phyloP scores from a whole-genome alignment of 2,888 invertebrate species.

The Buathra laborator region DNA sequence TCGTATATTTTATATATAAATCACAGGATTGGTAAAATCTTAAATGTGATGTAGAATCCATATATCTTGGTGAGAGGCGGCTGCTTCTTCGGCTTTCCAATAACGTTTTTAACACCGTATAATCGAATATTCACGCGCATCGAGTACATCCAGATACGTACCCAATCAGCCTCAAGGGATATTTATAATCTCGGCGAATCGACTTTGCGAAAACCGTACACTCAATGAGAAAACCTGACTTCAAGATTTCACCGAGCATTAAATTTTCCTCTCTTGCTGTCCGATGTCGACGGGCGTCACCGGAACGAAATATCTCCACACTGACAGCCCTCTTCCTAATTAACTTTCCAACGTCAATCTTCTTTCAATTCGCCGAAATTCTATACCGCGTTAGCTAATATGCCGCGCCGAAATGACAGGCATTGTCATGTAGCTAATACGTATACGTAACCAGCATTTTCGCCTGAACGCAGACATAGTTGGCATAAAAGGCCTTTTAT shows the following conservation, averaged over 20 bases:
- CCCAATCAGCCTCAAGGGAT: too few species aligned
- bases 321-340: neutral
- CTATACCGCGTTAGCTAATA: neutral
- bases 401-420: neutral
- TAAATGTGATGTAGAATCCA: too few species aligned
- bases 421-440: neutral
- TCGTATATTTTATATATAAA: too few species aligned
- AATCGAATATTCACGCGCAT: too few species aligned
- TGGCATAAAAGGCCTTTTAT: conserved; percentile 19
- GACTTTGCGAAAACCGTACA: neutral
- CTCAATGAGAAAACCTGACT: neutral
- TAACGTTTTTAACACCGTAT: too few species aligned
- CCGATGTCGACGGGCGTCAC: neutral
- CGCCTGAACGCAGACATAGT: neutral
- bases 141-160: too few species aligned
- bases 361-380: neutral
- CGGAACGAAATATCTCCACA: neutral
- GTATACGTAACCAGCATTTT: neutral
- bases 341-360: conserved; percentile 12
- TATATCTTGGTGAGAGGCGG: too few species aligned
- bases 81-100: too few species aligned
- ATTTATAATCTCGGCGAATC: too few species aligned
- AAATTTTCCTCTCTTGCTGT: neutral
- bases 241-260: neutral
- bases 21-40: too few species aligned